phyloP scores from a whole-genome alignment of 2,113 vertebrate genomes.

The Pagrus major region DNA sequence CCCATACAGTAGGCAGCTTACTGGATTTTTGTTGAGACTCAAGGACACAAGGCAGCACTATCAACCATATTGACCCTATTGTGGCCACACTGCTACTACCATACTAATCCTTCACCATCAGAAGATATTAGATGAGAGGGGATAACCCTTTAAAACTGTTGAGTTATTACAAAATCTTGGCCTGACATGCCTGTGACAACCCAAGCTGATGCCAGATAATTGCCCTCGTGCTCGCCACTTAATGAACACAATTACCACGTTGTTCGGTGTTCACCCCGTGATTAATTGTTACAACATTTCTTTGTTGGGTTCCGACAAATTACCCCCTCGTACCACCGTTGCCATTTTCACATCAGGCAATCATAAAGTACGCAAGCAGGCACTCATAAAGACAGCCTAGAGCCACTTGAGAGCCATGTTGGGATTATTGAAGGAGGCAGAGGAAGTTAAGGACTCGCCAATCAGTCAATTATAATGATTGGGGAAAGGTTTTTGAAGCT shows the following conservation, averaged over 20 bases:
- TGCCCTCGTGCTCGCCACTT: slow-evolving; percentile 83
- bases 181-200: slow-evolving; percentile 78
- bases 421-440: slow-evolving; percentile 78
- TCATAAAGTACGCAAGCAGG: slow-evolving; percentile 76
- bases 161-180: slow-evolving; percentile 81
- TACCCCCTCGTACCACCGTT: slow-evolving; percentile 78
- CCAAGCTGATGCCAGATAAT: slow-evolving; percentile 81
- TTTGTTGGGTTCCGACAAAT: slow-evolving; percentile 85
- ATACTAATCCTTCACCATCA: slow-evolving; percentile 52
- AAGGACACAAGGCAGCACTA: slow-evolving; percentile 42
- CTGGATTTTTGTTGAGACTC: slow-evolving; percentile 16
- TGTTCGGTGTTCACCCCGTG: slow-evolving; percentile 81
- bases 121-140: slow-evolving; percentile 58
- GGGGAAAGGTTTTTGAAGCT: slow-evolving; percentile 70
- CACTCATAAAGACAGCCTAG: slow-evolving; percentile 78
- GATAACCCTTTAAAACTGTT: slow-evolving; percentile 72
- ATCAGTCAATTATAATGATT: slow-evolving; percentile 77
- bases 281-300: slow-evolving; percentile 87
- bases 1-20: not conserved
- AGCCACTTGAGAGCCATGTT: slow-evolving; percentile 77
- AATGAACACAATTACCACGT: slow-evolving; percentile 86
- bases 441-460: slow-evolving; percentile 77
- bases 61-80: slow-evolving; percentile 53
- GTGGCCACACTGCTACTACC: slow-evolving; percentile 6
- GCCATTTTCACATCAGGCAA: slow-evolving; percentile 82